A percentile compares a stretch with the other conserved stretches of the same genome.
These are phyloP conservation scores for Drosophila kambysellisi DNA, from an alignment of 2,888 invertebrate genomes.

Conservation along the genomic window DNA sequence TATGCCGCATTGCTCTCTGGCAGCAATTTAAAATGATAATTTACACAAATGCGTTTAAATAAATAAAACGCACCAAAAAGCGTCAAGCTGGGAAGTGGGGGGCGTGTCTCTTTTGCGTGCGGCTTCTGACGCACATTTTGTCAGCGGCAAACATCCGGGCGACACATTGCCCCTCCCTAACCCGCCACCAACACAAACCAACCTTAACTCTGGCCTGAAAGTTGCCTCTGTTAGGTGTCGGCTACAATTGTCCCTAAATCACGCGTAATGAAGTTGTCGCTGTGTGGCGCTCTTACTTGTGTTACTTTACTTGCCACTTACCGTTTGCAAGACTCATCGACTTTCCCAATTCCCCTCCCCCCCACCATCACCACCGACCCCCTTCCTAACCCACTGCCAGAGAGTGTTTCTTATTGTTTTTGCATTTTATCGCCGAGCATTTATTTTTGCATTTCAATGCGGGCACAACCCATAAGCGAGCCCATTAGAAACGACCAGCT, in stretches of 20 bases:
- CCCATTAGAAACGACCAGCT: conserved; percentile 39
- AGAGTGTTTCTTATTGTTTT: conserved; percentile 66
- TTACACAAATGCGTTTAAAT: conserved; percentile 83
- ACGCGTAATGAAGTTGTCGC: conserved; percentile 83
- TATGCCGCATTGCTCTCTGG: conserved; percentile 37
- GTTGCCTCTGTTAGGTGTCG: conserved; percentile 67
- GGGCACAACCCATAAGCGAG: conserved; percentile 52
- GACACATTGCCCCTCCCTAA: background rate
- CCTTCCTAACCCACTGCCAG: too few relatives aligned
- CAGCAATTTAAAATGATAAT: conserved; percentile 83
- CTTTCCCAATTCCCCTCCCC: background rate
- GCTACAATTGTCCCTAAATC: conserved; percentile 82
- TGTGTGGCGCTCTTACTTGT: conserved; percentile 40
- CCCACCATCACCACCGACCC: background rate
- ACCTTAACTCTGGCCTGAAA: conserved; percentile 29
- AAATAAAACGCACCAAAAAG: conserved; percentile 77
- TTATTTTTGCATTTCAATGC: conserved; percentile 80
- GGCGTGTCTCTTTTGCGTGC: conserved; percentile 21
- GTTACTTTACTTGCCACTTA: conserved; percentile 23
- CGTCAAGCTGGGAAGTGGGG: conserved; percentile 18
- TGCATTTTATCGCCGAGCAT: conserved; percentile 81
- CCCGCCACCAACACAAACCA: background rate
- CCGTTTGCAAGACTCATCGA: conserved; percentile 4
- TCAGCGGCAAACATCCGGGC: conserved; percentile 40
- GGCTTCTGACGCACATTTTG: conserved; percentile 50